Evolutionary conservation across 2,113 vertebrate genomes (phyloP), one percentile per base, ranked within the genome.

Genomic region (Cyphomyrus discorhynchus): DNA sequence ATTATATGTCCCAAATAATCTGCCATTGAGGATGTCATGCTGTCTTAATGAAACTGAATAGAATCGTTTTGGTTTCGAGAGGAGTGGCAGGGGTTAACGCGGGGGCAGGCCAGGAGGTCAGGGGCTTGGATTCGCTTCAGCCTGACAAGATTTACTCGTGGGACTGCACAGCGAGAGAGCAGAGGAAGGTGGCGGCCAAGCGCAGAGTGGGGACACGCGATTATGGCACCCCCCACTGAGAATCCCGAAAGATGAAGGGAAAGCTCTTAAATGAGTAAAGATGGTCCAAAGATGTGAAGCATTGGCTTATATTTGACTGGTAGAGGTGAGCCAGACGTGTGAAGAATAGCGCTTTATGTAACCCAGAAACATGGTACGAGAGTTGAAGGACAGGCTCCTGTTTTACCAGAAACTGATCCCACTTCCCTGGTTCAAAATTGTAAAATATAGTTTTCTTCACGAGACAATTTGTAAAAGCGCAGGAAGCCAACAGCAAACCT

Each of bases 121-220:
- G 89, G 47, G 31, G 49, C 31, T 35, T 31, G 21, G 58, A 86
- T 42, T 86, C 19, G 56, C 89, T 89, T 89, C 84, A 82, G 35
- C 42, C 31, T 47, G 89, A 58, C 56, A 84, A 90, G 66, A 85
- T 86, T 89, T 90, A 90, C 24, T 46, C n/a, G 83, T 58, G 53
- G 89, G 82, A 70, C 89, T 74, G 42, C 56, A 46, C 56, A 90
- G 89, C 83, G 19, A 47, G 52, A 66, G 58, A 39, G 45, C 24
- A 53, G 80, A 27, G 53, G 24, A 19, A 27, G 53, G 35, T 42
- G 31, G 5, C 5, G 15, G 35, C 35, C 74, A 42, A 19, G 74
- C 5, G 1, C 3, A 17, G 74, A 42, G 74, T 35, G 3, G 31
- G 27, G 49, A 27, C 31, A 10, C 27, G 7, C 45, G 24, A 45